Conservation (phyloP, 2,888 invertebrate genomes). For the Graphium colonna region DNA sequence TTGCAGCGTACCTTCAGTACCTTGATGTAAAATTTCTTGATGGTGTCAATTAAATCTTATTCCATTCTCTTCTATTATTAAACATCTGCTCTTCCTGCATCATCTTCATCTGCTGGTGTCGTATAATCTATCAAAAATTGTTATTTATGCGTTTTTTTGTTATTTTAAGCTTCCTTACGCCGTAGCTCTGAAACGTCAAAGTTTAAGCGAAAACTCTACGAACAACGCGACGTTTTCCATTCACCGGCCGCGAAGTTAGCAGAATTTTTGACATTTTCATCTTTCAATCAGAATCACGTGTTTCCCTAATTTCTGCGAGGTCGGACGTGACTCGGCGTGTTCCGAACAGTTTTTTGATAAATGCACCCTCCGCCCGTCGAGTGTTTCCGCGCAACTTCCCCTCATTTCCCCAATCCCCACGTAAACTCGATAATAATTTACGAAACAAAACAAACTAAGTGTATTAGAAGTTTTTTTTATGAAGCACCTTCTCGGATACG, state of each 20-base stretch:
- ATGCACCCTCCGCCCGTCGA: conserved; percentile 1
- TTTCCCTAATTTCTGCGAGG: conserved; percentile 9
- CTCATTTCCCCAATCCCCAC: conserved; percentile 35
- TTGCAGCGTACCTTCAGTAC: too few species aligned
- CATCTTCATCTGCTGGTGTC: too few species aligned
- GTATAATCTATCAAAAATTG: too few species aligned
- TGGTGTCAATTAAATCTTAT: too few species aligned
- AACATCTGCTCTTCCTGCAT: too few species aligned
- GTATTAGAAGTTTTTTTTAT: conserved; percentile 34
- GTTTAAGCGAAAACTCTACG: not conserved
- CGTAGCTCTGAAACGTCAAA: too few species aligned
- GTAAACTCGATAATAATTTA: conserved; percentile 37
- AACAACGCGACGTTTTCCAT: conserved; percentile 2
- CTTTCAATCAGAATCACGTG: conserved; percentile 8
- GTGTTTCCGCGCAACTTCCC: conserved; percentile 26
- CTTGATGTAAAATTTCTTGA: too few species aligned
- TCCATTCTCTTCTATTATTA: too few species aligned
- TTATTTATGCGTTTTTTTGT: too few species aligned
- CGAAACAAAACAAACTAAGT: conserved; percentile 36
- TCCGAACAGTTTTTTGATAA: conserved; percentile 15
- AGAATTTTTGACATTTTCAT: conserved; percentile 7
- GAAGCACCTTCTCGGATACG: conserved; percentile 29
- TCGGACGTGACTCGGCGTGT: conserved; percentile 6
- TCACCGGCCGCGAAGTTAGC: not conserved
- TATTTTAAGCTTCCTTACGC: too few species aligned